A percentile compares a stretch with the other conserved stretches of the same genome.
phyloP scores from a whole-genome alignment of 2,113 vertebrate species.

The Nettapus auritus region DNA sequence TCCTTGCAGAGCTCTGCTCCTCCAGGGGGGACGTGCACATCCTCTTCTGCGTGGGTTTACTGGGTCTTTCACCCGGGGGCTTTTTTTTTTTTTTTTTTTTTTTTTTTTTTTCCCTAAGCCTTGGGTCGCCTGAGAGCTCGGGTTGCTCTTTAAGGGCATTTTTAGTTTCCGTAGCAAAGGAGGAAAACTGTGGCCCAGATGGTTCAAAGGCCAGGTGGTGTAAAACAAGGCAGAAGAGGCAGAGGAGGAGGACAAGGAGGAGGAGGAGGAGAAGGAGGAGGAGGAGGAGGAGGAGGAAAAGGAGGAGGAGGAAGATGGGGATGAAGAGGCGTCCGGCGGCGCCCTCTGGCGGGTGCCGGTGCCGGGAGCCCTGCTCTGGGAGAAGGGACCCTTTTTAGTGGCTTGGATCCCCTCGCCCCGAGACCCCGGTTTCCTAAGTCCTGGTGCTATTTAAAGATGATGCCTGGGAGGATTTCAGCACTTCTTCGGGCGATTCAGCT shows the following conservation, averaged over 20 bases:
- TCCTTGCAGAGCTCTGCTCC: background rate
- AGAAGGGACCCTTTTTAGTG: background rate
- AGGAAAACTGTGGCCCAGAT: background rate
- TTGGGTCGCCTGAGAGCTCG: background rate
- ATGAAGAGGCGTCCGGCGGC: background rate
- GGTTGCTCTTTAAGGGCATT: background rate
- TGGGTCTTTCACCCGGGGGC: background rate
- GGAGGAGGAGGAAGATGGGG: too few relatives aligned
- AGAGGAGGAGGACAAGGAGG: too few relatives aligned
- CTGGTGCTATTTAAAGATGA: background rate
- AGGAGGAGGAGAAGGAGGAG: too few relatives aligned
- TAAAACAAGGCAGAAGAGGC: too few relatives aligned
- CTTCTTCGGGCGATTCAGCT: background rate
- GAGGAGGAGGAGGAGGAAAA: too few relatives aligned
- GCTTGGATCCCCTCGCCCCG: background rate
- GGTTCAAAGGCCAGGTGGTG: background rate
- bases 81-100: too few relatives aligned
- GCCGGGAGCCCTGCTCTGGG: background rate
- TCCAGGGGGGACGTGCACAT: accelerated
- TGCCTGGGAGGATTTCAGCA: background rate
- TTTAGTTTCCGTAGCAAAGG: background rate
- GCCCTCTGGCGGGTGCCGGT: background rate
- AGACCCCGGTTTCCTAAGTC: background rate
- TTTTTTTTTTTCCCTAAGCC: background rate
- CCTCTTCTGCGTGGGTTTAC: background rate